phyloP scores from a whole-genome alignment of 2,888 invertebrate species.

The Phlogophora meticulosa region DNA sequence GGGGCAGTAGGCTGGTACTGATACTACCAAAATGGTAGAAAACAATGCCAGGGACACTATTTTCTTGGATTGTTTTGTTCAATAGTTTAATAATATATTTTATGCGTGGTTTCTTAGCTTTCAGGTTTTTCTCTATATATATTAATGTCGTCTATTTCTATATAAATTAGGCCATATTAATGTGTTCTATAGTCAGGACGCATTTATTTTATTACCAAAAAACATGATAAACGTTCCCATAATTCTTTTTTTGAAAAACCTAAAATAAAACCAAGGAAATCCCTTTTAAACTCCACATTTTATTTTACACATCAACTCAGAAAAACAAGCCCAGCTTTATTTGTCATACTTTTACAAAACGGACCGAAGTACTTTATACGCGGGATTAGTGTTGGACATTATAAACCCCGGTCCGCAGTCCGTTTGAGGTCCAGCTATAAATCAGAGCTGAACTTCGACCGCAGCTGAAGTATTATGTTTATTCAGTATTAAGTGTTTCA shows the following conservation, averaged over 20 bases:
- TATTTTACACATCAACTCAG: slow-evolving; percentile 12
- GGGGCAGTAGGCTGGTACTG: too few relatives aligned
- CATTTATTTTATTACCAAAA: too few relatives aligned
- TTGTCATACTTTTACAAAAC: slow-evolving; percentile 52
- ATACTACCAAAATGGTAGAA: too few relatives aligned
- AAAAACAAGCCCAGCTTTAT: slow-evolving; percentile 35
- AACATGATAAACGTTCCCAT: too few relatives aligned
- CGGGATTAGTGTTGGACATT: slow-evolving; percentile 55
- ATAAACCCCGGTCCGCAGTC: slow-evolving; percentile 48
- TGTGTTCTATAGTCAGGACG: too few relatives aligned
- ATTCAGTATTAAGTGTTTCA: slow-evolving; percentile 66
- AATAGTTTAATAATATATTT: too few relatives aligned
- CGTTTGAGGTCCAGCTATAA: slow-evolving; percentile 71
- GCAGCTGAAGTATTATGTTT: slow-evolving; percentile 69
- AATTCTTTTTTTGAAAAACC: background rate
- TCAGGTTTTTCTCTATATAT: too few relatives aligned
- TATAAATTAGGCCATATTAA: too few relatives aligned
- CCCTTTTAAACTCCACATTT: slow-evolving; percentile 3
- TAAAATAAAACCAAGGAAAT: background rate
- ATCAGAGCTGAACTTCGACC: slow-evolving; percentile 77
- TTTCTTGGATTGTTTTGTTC: too few relatives aligned
- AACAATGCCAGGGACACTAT: too few relatives aligned
- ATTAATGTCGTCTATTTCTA: too few relatives aligned
- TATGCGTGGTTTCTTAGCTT: too few relatives aligned
- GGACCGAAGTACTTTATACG: slow-evolving; percentile 54